Conservation (phyloP, 2,797 vertebrate species). For the Merluccius polli region DNA sequence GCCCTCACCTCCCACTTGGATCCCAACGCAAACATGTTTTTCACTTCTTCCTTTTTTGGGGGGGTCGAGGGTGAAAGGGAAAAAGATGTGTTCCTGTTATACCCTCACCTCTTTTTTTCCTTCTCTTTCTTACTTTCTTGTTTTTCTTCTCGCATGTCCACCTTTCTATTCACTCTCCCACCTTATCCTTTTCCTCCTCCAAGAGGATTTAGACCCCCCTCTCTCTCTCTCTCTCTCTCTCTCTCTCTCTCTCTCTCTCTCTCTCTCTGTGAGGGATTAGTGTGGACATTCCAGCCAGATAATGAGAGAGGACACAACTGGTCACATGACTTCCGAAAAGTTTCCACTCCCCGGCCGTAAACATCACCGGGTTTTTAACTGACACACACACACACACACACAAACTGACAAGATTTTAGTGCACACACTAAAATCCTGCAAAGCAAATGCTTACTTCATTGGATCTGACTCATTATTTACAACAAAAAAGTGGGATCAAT, state of each 20-base stretch:
- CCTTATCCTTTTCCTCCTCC: not conserved
- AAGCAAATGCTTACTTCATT: no score
- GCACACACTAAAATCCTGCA: no score
- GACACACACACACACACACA: no score
- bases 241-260: constrained; percentile 20
- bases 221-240: constrained; percentile 13
- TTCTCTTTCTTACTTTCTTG: constrained; percentile 9
- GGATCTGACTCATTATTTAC: no score
- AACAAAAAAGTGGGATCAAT: no score
- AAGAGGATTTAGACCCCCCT: constrained; percentile 19
- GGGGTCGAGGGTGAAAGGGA: not conserved
- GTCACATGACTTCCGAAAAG: constrained; percentile 66
- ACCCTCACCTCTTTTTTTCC: constrained; percentile 3
- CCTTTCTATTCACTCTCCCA: constrained; percentile 10
- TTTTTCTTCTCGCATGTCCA: not conserved
- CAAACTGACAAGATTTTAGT: no score
- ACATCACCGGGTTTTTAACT: constrained; percentile 56
- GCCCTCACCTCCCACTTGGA: constrained; percentile 6
- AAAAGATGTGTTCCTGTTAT: constrained; percentile 20
- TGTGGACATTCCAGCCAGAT: constrained; percentile 68
- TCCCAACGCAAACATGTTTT: constrained; percentile 6
- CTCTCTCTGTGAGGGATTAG: constrained; percentile 65
- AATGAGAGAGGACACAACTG: constrained; percentile 67
- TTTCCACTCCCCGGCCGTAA: constrained; percentile 67
- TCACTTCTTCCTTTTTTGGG: constrained; percentile 6